phyloP scores from a whole-genome alignment of 2,888 invertebrate genomes.

The Nemoura dubitans region DNA sequence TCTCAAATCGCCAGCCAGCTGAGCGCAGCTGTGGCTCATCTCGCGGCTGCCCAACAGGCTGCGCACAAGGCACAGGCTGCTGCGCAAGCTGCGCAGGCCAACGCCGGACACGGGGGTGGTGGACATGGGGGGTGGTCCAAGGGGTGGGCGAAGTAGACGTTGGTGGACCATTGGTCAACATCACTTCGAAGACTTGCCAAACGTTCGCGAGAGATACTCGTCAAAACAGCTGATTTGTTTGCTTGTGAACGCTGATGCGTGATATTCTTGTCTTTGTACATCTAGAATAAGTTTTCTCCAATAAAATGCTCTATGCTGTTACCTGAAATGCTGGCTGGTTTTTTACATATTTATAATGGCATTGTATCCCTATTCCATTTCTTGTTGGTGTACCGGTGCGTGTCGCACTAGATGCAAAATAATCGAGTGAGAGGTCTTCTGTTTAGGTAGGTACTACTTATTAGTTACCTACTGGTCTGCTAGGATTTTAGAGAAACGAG shows the following conservation, averaged over 20 bases:
- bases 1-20: neutral
- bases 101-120: constrained; percentile 13
- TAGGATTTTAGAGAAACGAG: no score
- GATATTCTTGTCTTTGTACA: neutral
- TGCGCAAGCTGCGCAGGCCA: neutral
- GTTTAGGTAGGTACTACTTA: no score
- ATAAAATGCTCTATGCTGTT: neutral
- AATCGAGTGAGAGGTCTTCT: no score
- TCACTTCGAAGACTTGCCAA: no score
- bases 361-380: no score
- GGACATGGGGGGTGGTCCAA: constrained; percentile 30
- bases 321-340: no score
- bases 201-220: neutral
- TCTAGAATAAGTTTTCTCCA: neutral
- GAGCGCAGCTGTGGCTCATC: constrained; percentile 17
- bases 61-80: constrained; percentile 21
- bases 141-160: neutral
- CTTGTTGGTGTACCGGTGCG: no score
- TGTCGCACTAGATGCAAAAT: no score
- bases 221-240: neutral
- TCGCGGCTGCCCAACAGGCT: constrained; percentile 18
- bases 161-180: no score
- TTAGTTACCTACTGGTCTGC: no score
- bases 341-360: no score
- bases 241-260: neutral